A percentile compares a stretch with the other conserved stretches of the same genome.
phyloP scores from a whole-genome alignment of 1,140 invertebrate genomes.

The Contarinia nasturtii region DNA sequence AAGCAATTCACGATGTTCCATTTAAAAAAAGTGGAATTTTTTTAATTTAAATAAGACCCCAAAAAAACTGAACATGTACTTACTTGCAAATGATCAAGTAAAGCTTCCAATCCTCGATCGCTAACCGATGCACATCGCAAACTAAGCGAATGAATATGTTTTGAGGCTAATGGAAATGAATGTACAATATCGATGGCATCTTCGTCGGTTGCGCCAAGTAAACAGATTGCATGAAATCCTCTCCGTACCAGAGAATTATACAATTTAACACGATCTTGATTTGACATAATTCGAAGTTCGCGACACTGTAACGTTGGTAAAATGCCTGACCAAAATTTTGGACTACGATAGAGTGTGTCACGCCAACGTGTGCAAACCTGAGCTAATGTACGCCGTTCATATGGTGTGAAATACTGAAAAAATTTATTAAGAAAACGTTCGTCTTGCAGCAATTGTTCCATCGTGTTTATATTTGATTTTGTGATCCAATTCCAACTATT shows the following conservation, averaged over 20 bases:
- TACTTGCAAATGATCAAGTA: conserved; percentile 71
- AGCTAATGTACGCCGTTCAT: conserved; percentile 56
- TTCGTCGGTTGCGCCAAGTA: conserved; percentile 71
- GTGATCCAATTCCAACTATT: conserved; percentile 5
- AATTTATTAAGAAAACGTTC: conserved; percentile 66
- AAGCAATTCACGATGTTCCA: no score
- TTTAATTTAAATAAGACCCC: no score
- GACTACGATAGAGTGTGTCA: conserved; percentile 64
- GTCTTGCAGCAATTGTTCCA: conserved; percentile 61
- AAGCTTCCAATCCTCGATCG: conserved; percentile 67
- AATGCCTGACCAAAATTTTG: conserved; percentile 66
- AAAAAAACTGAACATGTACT: conserved; percentile 11
- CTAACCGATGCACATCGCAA: conserved; percentile 72
- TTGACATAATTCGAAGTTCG: conserved; percentile 45
- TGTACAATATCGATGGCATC: conserved; percentile 74
- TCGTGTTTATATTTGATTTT: conserved; percentile 32
- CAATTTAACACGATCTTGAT: conserved; percentile 43
- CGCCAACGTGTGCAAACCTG: conserved; percentile 73
- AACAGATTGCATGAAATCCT: conserved; percentile 65
- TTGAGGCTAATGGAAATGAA: conserved; percentile 61
- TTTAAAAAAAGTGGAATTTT: no score
- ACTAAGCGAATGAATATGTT: conserved; percentile 62
- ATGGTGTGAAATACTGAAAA: conserved; percentile 66
- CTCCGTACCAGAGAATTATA: conserved; percentile 66
- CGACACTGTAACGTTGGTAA: conserved; percentile 65